phyloP scores from a whole-genome alignment of 92 coral and sea anemone genomes.

The Porites cylindrica region DNA sequence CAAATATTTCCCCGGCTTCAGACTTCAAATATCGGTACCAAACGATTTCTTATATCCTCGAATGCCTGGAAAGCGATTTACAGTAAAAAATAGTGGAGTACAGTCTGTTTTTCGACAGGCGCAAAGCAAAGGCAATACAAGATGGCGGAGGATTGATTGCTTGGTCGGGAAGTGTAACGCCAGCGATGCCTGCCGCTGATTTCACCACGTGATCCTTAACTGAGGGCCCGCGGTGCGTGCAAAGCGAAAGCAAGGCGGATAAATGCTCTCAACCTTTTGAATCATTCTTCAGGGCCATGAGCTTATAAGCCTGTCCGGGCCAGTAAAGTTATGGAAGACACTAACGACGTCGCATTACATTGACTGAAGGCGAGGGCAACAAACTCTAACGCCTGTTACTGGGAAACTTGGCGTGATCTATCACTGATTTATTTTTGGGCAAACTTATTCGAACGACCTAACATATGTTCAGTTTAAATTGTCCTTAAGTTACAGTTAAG shows the following conservation, averaged over 20 bases:
- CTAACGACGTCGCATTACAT: too few relatives aligned
- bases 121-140: not conserved
- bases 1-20: not conserved
- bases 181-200: constrained; percentile 45
- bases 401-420: too few relatives aligned
- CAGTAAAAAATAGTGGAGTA: not conserved
- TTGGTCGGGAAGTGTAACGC: not conserved
- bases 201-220: constrained; percentile 8
- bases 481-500: too few relatives aligned
- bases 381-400: too few relatives aligned
- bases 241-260: not conserved
- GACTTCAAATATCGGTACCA: not conserved
- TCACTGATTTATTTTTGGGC: too few relatives aligned
- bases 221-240: not conserved
- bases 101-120: not conserved
- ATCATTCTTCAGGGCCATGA: too few relatives aligned
- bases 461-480: too few relatives aligned
- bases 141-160: not conserved
- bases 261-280: not conserved
- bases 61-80: not conserved
- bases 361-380: too few relatives aligned
- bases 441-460: too few relatives aligned
- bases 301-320: too few relatives aligned
- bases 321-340: too few relatives aligned
- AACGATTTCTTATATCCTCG: not conserved